Base-by-base conservation (phyloP, 2,797 vertebrate species). In the Coregonus ussuriensis region DNA sequence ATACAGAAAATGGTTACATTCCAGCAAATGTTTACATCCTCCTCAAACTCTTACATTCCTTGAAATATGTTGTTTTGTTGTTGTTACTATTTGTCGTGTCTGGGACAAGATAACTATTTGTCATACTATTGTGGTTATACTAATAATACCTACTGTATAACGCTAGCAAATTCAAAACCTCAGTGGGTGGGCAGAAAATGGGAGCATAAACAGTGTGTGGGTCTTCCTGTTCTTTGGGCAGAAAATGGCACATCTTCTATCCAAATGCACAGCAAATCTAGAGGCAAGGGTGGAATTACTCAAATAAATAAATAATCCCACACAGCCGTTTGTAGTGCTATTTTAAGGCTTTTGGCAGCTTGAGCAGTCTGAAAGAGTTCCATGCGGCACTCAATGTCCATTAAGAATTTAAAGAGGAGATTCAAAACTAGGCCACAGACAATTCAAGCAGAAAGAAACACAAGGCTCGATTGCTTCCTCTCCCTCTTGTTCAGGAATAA, bases 331-430 rank as follows among this genome's bases (percentile, higher is more conserved):
- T 84, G 71, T 72, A 41, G 18, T 75, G 79, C 85, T 91, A 90
- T 91, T 93, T 86, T 84, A 75, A 83, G 79, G 76, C 71, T 54
- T 72, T 69, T 83, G 71, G 84, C 85, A 77, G 80, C 82, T 87
- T 84, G 79, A 73, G 75, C 52, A 71, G 80, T 86, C 84, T 79
- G 77, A 71, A 47, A 52, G 78, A 85, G 75, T 79, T 88, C 47
- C 62, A 74, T 83, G 86, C 76, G 80, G 82, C 75, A 85, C 74
- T 89, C 85, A 75, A 70, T 82, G 74, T 75, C 76, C 85, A 90
- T 89, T 92, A 91, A 83, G 77, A 91, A 85, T 91, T 89, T 75
- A 82, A 82, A 88, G 85, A 86, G 83, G 75, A 83, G 25, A 37
- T 0, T 67, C 75, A 82, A 82, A 92, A 91, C 75, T 87, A 90